These are phyloP conservation scores for Morone chrysops DNA, from an alignment of 2,113 vertebrate species.

Conservation along the genomic window DNA sequence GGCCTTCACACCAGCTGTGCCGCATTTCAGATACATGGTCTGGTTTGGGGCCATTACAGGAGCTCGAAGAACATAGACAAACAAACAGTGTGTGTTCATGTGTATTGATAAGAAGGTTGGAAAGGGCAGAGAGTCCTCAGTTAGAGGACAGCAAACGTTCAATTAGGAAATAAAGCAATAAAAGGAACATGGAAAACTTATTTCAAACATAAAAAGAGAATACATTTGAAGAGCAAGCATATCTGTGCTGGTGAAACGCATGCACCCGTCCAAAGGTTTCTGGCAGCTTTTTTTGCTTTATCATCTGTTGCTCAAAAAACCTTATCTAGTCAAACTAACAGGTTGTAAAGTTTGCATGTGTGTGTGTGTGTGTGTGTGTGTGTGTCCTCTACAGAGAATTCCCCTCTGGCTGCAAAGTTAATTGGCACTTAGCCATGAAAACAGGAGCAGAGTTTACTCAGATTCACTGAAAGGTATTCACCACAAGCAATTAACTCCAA, in stretches of 20 bases:
- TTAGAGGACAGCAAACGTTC: not conserved
- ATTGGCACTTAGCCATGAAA: constrained; percentile 2
- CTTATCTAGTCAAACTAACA: constrained; percentile 24
- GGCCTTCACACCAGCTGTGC: constrained; percentile 30
- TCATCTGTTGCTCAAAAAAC: constrained; percentile 4
- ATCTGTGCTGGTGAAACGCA: not conserved
- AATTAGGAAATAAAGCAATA: not conserved
- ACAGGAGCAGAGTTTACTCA: not conserved
- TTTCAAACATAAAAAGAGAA: not conserved
- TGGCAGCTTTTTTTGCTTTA: constrained; percentile 2
- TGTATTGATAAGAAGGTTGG: not conserved
- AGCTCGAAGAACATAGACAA: not conserved
- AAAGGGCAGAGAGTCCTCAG: not conserved
- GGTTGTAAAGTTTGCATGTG: constrained; percentile 15
- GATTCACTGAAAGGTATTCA: not conserved
- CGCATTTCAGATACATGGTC: constrained; percentile 17
- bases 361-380: not conserved
- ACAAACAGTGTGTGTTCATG: not conserved
- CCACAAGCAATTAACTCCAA: not conserved
- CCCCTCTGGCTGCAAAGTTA: constrained; percentile 6
- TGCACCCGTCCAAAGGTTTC: constrained; percentile 56
- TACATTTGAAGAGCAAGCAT: not conserved
- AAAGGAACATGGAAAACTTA: not conserved
- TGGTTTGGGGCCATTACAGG: not conserved
- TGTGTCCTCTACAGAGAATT: constrained; percentile 1